These are phyloP conservation scores for Melanotaenia trifasciata DNA, from an alignment of 2,797 vertebrate species.

Conservation along the genomic window DNA sequence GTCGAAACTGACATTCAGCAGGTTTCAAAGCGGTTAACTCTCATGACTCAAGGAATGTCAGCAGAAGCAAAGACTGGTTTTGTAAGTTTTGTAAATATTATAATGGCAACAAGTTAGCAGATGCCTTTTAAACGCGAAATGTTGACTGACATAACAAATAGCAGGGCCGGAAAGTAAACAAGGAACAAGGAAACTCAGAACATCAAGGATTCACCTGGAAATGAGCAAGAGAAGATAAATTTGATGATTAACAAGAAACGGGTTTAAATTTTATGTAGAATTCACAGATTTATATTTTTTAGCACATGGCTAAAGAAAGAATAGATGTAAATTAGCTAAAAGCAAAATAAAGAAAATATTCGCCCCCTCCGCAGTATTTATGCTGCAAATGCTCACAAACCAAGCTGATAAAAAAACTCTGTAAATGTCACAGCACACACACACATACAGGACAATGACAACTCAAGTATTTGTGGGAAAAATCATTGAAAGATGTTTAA, in stretches of 20 bases:
- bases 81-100: slow-evolving; percentile 29
- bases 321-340: background rate
- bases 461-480: too few relatives aligned
- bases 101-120: background rate
- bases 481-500: too few relatives aligned
- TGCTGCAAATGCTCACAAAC: background rate
- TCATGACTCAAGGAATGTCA: slow-evolving; percentile 48
- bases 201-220: background rate
- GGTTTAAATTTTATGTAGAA: background rate
- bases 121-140: slow-evolving; percentile 6
- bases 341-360: background rate
- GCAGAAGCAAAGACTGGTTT: slow-evolving; percentile 45
- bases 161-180: background rate
- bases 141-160: background rate
- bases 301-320: too few relatives aligned
- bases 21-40: slow-evolving; percentile 62
- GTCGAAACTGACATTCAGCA: slow-evolving; percentile 82
- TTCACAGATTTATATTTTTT: too few relatives aligned
- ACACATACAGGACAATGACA: background rate
- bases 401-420: background rate
- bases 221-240: background rate
- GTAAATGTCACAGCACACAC: background rate
- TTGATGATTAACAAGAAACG: too few relatives aligned
- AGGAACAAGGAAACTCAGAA: background rate
- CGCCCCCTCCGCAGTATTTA: background rate